phyloP scores from a whole-genome alignment of 2,888 invertebrate genomes.

The Nysson spinosus region DNA sequence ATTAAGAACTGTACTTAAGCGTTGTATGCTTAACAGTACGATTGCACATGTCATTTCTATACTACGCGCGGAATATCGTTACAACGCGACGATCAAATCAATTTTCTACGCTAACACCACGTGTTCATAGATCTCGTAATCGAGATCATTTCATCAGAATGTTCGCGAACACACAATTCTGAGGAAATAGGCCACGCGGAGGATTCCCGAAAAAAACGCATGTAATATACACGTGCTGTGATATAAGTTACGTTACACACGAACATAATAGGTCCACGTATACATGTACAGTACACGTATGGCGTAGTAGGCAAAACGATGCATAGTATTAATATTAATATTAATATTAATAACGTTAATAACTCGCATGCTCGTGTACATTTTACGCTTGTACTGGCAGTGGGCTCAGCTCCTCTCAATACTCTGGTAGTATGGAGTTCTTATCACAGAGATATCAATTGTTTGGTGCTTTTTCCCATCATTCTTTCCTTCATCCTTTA shows the following conservation, averaged over 20 bases:
- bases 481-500: conserved; percentile 18
- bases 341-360: conserved; percentile 37
- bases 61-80: too few species aligned
- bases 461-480: conserved; percentile 70
- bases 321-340: background rate
- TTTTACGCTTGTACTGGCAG: conserved; percentile 69
- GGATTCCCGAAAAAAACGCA: background rate
- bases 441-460: conserved; percentile 72
- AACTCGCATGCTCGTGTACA: conserved; percentile 35
- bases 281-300: conserved; percentile 31
- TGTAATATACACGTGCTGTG: conserved; percentile 28
- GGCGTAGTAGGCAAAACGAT: conserved; percentile 23
- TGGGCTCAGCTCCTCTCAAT: conserved; percentile 70
- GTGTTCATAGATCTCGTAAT: too few species aligned
- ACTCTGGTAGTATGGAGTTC: conserved; percentile 71
- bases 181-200: conserved; percentile 17
- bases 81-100: too few species aligned
- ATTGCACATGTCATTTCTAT: conserved; percentile 42
- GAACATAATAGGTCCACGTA: conserved; percentile 47
- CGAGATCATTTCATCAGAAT: too few species aligned
- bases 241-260: conserved; percentile 46
- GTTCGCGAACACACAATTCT: conserved; percentile 5
- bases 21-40: conserved; percentile 23
- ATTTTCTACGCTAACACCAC: too few species aligned
- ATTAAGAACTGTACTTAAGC: conserved; percentile 1